These are phyloP conservation scores for Thryonomys swinderianus DNA, from an alignment of 2,113 vertebrate genomes.

Conservation along the genomic window DNA sequence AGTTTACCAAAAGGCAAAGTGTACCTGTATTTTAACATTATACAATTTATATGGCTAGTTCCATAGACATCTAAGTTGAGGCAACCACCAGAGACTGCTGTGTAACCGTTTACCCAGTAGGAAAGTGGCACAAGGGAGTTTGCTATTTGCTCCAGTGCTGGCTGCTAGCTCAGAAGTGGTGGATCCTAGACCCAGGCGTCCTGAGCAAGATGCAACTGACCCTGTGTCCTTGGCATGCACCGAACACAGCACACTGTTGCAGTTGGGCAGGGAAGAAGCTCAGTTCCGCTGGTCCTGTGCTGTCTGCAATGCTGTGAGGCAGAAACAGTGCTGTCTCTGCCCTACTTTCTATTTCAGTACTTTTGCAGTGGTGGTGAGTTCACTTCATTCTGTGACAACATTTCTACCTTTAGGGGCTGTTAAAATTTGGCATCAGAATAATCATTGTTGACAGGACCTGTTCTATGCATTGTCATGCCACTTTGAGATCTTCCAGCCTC, in stretches of 20 bases:
- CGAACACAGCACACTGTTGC: fast-evolving
- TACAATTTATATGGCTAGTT: neutral
- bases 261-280: neutral
- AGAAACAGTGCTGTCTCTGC: neutral
- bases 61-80: neutral
- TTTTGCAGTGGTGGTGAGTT: neutral
- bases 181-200: neutral
- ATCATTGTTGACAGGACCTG: neutral
- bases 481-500: neutral
- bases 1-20: neutral
- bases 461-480: fast-evolving
- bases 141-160: neutral
- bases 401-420: neutral
- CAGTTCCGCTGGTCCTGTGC: neutral
- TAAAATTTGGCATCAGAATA: neutral
- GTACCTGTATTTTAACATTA: neutral
- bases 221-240: neutral
- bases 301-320: neutral
- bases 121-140: fast-evolving
- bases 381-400: neutral
- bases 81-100: fast-evolving
- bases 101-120: neutral
- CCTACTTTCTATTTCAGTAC: neutral
- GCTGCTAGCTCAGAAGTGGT: neutral
- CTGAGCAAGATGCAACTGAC: neutral